A percentile compares a stretch with the other conserved stretches of the same genome.
Evolutionary conservation across 92 coral and sea anemone species (phyloP).

Genomic region (Chrysogorgia sp.): DNA sequence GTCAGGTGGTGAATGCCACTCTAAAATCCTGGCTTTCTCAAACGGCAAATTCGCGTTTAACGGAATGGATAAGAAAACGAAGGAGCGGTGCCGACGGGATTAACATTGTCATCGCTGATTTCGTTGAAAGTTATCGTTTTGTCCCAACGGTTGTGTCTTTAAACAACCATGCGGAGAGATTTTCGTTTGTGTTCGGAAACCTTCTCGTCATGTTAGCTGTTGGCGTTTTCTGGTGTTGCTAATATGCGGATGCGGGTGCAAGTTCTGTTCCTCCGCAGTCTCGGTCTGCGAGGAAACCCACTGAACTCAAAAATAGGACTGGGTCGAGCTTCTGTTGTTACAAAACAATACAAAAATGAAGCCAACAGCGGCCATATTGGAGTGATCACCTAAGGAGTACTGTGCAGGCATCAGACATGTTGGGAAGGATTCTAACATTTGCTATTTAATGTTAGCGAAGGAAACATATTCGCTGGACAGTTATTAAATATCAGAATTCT

Average conservation of each 20-base stretch:
- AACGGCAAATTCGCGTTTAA: constrained; percentile 13
- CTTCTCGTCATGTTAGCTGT: not conserved
- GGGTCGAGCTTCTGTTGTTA: no score
- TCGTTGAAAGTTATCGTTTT: not conserved
- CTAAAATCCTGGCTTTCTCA: constrained; percentile 26
- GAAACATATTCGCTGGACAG: no score
- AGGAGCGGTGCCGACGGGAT: constrained; percentile 7
- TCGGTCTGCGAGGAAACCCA: no score
- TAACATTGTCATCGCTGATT: constrained; percentile 22
- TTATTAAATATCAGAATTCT: no score
- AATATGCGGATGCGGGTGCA: not conserved
- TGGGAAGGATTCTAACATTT: no score
- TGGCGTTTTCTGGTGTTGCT: not conserved
- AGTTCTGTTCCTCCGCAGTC: no score
- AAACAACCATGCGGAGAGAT: not conserved
- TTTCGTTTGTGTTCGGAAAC: not conserved
- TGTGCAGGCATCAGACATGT: no score
- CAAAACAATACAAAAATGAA: no score
- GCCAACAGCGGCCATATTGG: no score
- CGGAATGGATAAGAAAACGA: constrained; percentile 25
- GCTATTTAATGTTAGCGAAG: no score
- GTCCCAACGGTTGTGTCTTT: constrained; percentile 20
- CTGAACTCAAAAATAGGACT: no score
- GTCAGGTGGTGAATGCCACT: constrained; percentile 25
- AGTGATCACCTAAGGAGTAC: no score